Conservation (phyloP, 2,113 vertebrate genomes). For the Rhegmatorhina hoffmannsi region DNA sequence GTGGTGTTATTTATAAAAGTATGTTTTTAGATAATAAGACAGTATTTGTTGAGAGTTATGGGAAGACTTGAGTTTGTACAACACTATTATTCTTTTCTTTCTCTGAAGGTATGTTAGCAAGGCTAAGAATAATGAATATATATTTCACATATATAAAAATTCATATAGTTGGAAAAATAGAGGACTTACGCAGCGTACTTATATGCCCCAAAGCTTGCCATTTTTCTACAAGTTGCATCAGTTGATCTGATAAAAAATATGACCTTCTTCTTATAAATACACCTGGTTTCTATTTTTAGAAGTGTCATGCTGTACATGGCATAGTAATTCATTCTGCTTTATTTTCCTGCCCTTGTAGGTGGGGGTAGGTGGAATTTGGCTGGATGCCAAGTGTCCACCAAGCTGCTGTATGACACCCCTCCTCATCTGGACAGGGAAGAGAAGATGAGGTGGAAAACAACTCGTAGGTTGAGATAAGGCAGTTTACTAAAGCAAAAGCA, state of each 20-base stretch:
- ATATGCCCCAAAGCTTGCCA: background rate
- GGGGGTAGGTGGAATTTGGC: background rate
- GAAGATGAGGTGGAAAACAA: background rate
- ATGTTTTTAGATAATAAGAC: background rate
- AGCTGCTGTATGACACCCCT: fast-evolving
- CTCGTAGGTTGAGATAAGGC: fast-evolving
- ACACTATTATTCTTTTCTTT: background rate
- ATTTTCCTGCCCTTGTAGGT: background rate
- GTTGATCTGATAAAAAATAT: background rate
- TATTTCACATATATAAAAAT: background rate
- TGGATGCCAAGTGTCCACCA: background rate
- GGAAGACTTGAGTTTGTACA: background rate
- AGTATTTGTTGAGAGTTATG: background rate
- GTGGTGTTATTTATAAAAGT: background rate
- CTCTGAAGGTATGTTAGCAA: background rate
- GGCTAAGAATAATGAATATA: background rate
- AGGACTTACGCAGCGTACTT: background rate
- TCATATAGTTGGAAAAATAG: background rate
- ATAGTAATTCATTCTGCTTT: background rate
- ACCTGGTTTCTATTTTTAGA: background rate
- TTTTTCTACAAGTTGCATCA: background rate
- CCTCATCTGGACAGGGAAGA: background rate
- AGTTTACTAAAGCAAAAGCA: background rate
- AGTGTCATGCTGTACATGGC: background rate
- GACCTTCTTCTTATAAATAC: background rate